These are phyloP conservation scores for Brenthis ino DNA, from an alignment of 2,888 invertebrate genomes.

Conservation along the genomic window DNA sequence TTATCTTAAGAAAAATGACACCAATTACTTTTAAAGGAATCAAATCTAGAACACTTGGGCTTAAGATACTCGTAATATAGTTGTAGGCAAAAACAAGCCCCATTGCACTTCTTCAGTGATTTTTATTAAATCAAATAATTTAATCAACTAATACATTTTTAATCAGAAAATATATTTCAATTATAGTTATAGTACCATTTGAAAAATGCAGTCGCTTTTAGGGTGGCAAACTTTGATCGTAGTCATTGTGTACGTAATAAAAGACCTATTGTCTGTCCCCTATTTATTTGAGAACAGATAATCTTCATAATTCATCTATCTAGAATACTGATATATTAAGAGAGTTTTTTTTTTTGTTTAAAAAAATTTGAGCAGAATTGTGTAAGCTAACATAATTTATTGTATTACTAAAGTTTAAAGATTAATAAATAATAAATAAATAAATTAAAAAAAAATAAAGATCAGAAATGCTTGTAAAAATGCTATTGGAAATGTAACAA, in stretches of 20 bases:
- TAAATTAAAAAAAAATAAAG: too few species aligned
- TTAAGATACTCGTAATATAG: too few species aligned
- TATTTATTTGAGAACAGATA: conserved; percentile 20
- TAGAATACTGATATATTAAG: conserved; percentile 2
- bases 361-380: too few species aligned
- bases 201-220: conserved; percentile 12
- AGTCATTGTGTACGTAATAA: conserved; percentile 22
- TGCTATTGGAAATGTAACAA: too few species aligned
- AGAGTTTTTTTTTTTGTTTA: background rate
- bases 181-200: conserved; percentile 27
- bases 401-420: too few species aligned
- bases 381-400: too few species aligned
- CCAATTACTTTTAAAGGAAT: too few species aligned
- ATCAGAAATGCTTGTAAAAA: too few species aligned
- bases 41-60: too few species aligned
- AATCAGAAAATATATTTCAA: conserved; percentile 11
- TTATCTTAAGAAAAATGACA: too few species aligned
- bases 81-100: too few species aligned
- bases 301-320: conserved; percentile 21
- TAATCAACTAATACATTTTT: conserved; percentile 7
- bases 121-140: conserved; percentile 16
- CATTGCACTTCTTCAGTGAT: background rate
- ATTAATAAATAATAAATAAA: too few species aligned
- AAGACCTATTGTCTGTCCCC: conserved; percentile 22
- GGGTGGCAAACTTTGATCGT: conserved; percentile 24